Conservation (phyloP, 1,140 invertebrate species). For the fruit fly (Drosophila melanogaster) region Release_6_plus_ISO1_MT NT_033779.5:5912001-5912500, state of each 20-base stretch:
- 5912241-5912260: constrained; percentile 97
- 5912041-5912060: constrained; percentile 97
- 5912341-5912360: constrained; percentile 70
- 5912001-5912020: constrained; percentile 97
- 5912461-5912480: constrained; percentile 87
- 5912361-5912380: constrained; percentile 91
- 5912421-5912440: background rate
- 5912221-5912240: constrained; percentile 99
- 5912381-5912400: constrained; percentile 88
- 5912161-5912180: constrained; percentile 91
- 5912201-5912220: constrained; percentile 99
- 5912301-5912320: constrained; percentile 86
- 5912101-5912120: constrained; percentile 96
- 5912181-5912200: constrained; percentile 98
- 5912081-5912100: constrained; percentile 98
- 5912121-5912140: constrained; percentile 85
- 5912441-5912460: background rate
- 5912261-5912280: constrained; percentile 94
- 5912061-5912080: constrained; percentile 99
- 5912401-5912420: constrained; percentile 28
- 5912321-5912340: constrained; percentile 53
- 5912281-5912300: constrained; percentile 95
- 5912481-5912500: constrained; percentile 89
- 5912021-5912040: constrained; percentile 93
- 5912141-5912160: constrained; percentile 85